phyloP scores from a whole-genome alignment of 2,797 vertebrate species.

The Sparidentex hasta region DNA sequence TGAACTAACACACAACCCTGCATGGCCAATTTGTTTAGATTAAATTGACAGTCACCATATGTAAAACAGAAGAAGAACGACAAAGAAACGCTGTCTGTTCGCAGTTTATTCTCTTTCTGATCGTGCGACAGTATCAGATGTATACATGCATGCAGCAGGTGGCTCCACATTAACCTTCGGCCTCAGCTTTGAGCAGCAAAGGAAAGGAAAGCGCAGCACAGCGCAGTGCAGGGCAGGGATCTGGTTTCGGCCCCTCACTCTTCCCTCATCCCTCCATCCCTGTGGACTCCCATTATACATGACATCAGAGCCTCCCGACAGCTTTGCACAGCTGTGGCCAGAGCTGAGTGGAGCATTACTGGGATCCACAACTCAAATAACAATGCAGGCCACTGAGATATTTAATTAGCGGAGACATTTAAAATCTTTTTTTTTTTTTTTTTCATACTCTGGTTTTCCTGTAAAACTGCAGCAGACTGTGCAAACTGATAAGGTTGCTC shows the following conservation, averaged over 20 bases:
- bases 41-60: no score
- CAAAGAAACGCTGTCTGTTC: background rate
- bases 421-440: background rate
- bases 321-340: conserved; percentile 75
- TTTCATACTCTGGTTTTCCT: background rate
- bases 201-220: background rate
- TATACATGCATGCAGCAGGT: conserved; percentile 66
- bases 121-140: conserved; percentile 47
- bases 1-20: background rate
- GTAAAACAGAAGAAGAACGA: conserved; percentile 12
- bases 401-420: background rate
- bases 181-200: conserved; percentile 43
- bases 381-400: background rate
- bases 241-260: conserved; percentile 68
- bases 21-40: background rate
- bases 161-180: conserved; percentile 67
- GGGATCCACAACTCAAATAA: conserved; percentile 27
- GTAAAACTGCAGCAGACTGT: background rate
- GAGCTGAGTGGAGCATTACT: conserved; percentile 52
- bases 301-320: conserved; percentile 78
- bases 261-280: conserved; percentile 55
- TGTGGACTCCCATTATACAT: conserved; percentile 70
- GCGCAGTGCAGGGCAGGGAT: conserved; percentile 52
- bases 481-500: background rate
- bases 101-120: background rate